Evolutionary conservation across 2,797 vertebrate species (phyloP), one percentile per base, ranked within the genome.

Genomic region (Prionace glauca): DNA sequence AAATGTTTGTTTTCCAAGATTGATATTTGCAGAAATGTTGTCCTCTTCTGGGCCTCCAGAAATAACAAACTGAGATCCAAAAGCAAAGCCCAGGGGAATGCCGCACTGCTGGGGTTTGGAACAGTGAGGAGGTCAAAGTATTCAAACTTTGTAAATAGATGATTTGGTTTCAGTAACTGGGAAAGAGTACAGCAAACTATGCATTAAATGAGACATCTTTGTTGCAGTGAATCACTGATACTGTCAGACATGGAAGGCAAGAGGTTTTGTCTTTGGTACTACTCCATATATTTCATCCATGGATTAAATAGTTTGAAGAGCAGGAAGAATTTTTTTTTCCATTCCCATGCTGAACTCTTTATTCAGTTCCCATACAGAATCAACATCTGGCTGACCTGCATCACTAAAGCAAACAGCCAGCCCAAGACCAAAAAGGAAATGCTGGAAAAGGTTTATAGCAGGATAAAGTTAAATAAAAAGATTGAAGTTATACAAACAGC

Each of bases 291-390:
- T 14, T 22, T 20, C 22, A 74, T 94, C 20, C 41, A 67, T 26
- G 14, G 71, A 95, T 77, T 95, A 56, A 74, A 74, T 74, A 65
- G 60, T 56, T 10, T 62, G 62, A 65, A 91, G 14, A n/a, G 45
- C 71, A 77, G 45, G 9, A 11, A 69, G 90, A 69, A 91, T 16
- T 65, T 65, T 74, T 95, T 60, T 69, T 56, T 56, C 50, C 16
- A 45, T 56, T 72, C 36, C 29, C 71, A 50, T 95, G 72, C 45
- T 77, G 45, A 95, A 22, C 45, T 69, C 62, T 32, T 32, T 20
- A 94, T 77, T 95, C 93, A 95, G 93, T 77, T 77, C 93, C 93
- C 93, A 95, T 60, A 60, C 26, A 95, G 93, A 60, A 65, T 91
- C 88, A 94, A 95, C 93, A 95, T 95, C 71, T 77, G 93, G 93